phyloP scores from a whole-genome alignment of 1,140 invertebrate species.

The Oedothorax gibbosus region DNA sequence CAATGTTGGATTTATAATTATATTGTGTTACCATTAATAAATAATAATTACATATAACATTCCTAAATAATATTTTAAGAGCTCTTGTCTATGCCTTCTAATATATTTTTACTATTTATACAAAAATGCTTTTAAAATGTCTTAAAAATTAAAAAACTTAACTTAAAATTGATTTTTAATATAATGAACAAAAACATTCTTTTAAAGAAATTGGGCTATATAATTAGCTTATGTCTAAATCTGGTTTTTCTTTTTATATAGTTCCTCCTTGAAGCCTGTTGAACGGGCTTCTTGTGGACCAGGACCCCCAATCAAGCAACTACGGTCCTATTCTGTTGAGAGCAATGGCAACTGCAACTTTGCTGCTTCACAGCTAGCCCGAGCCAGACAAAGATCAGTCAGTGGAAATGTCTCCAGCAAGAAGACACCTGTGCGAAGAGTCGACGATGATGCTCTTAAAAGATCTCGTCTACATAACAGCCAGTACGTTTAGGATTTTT shows the following conservation, averaged over 20 bases:
- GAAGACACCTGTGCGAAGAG: conserved; percentile 74
- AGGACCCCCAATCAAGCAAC: conserved; percentile 67
- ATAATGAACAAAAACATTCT: no score
- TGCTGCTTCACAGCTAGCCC: conserved; percentile 29
- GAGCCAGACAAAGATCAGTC: conserved; percentile 61
- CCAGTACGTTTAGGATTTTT: conserved; percentile 47
- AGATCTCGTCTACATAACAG: conserved; percentile 74
- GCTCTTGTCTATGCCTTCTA: no score
- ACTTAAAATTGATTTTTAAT: no score
- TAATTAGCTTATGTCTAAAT: background rate
- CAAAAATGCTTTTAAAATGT: no score
- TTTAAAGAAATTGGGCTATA: no score
- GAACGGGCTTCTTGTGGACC: conserved; percentile 70
- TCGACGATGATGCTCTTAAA: conserved; percentile 78
- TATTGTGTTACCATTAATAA: no score
- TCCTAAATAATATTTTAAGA: no score
- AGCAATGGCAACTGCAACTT: conserved; percentile 28
- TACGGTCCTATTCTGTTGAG: conserved; percentile 62
- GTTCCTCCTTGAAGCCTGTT: conserved; percentile 73
- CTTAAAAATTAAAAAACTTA: no score
- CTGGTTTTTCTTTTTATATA: conserved; percentile 66
- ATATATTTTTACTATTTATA: no score
- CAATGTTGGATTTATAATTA: no score
- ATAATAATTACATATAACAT: no score
- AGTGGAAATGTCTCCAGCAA: conserved; percentile 71